phyloP scores from a whole-genome alignment of 2,797 vertebrate genomes.

The Eupleurogrammus muticus region DNA sequence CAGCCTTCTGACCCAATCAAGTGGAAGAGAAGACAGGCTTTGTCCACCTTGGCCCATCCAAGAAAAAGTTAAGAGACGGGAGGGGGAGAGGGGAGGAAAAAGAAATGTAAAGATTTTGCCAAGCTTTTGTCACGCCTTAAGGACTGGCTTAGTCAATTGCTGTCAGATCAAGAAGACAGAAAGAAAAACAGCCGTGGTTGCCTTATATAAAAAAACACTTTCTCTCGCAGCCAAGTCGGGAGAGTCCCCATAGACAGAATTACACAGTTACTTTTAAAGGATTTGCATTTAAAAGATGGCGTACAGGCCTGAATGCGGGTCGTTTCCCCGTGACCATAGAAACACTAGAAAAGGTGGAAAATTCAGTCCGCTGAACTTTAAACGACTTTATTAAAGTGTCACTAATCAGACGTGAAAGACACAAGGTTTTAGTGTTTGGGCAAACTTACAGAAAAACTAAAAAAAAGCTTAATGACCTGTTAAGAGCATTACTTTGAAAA shows the following conservation, averaged over 20 bases:
- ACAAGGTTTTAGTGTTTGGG: conserved; percentile 92
- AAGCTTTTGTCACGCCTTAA: conserved; percentile 90
- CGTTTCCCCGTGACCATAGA: conserved; percentile 94
- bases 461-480: conserved; percentile 87
- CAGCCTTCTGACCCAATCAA: conserved; percentile 92
- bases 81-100: conserved; percentile 71
- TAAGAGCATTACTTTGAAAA: conserved; percentile 89
- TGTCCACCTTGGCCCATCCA: conserved; percentile 85
- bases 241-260: conserved; percentile 88
- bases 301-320: conserved; percentile 88
- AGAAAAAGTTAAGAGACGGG: conserved; percentile 68
- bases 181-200: conserved; percentile 82
- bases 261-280: conserved; percentile 90
- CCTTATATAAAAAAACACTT: conserved; percentile 80
- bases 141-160: conserved; percentile 88
- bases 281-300: conserved; percentile 98
- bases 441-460: conserved; percentile 87
- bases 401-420: conserved; percentile 97
- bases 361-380: conserved; percentile 98
- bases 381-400: conserved; percentile 99
- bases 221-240: conserved; percentile 81
- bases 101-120: conserved; percentile 90
- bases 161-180: conserved; percentile 90
- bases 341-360: conserved; percentile 97
- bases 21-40: conserved; percentile 89